phyloP scores from a whole-genome alignment of 2,888 invertebrate species.

The Harpagoxenus sublaevis region DNA sequence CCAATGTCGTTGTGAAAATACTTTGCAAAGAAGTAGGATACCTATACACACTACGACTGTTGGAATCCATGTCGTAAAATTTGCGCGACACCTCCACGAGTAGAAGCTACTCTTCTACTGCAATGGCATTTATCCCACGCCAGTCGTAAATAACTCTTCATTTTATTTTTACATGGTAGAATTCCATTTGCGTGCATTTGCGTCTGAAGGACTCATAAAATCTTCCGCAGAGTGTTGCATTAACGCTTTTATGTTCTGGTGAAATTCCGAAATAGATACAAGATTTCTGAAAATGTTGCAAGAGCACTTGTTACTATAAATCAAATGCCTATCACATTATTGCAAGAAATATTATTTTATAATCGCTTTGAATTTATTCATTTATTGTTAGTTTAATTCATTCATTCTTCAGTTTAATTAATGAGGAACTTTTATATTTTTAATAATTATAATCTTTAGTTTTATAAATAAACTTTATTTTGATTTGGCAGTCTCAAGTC shows the following conservation, averaged over 20 bases:
- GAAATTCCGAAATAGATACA: neutral
- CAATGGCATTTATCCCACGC: conserved; percentile 35
- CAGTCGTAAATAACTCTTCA: conserved; percentile 43
- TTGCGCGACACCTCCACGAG: conserved; percentile 14
- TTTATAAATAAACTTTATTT: neutral
- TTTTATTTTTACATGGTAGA: conserved; percentile 49
- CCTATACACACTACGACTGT: neutral
- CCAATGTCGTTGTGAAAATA: conserved; percentile 7
- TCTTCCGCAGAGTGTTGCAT: neutral
- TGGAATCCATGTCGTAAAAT: conserved; percentile 47
- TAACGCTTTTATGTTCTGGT: conserved; percentile 7
- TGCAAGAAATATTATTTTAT: neutral
- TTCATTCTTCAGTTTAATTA: neutral
- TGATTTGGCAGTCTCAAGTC: neutral
- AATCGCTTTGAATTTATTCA: neutral
- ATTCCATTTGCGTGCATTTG: conserved; percentile 46
- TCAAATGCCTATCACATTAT: neutral
- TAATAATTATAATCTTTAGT: neutral
- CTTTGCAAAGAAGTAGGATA: neutral
- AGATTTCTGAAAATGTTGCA: neutral
- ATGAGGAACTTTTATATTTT: neutral
- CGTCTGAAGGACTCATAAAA: conserved; percentile 4
- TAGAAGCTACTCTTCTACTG: conserved; percentile 11
- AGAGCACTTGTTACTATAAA: neutral
- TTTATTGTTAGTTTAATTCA: neutral